These are phyloP conservation scores for Entomobrya multifasciata DNA, from an alignment of 2,888 invertebrate species.

Conservation along the genomic window DNA sequence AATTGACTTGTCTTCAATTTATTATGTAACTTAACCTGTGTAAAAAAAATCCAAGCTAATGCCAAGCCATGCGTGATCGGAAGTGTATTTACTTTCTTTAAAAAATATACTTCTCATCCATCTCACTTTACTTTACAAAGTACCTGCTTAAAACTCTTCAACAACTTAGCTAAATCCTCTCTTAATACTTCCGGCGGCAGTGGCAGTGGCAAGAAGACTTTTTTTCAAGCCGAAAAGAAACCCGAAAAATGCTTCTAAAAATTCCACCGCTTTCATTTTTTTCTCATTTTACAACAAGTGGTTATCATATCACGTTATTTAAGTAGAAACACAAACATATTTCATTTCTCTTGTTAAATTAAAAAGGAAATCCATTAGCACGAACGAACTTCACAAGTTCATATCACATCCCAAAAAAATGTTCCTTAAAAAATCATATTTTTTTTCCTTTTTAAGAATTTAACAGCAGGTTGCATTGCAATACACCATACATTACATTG, in stretches of 20 bases:
- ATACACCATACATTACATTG: too few relatives aligned
- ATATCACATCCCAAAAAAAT: too few relatives aligned
- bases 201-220: too few relatives aligned
- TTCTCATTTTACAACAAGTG: too few relatives aligned
- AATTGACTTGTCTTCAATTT: conserved; percentile 45
- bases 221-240: conserved; percentile 3
- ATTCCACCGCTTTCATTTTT: too few relatives aligned
- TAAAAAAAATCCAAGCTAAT: background rate
- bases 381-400: too few relatives aligned
- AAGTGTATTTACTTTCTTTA: conserved; percentile 16
- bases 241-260: conserved; percentile 17
- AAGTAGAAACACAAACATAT: conserved; percentile 8
- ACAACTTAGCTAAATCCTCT: background rate
- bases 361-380: conserved; percentile 24
- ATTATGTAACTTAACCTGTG: conserved; percentile 44
- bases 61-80: conserved; percentile 57
- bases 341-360: too few relatives aligned
- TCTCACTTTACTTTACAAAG: too few relatives aligned
- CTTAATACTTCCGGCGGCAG: conserved; percentile 40
- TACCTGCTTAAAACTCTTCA: conserved; percentile 9
- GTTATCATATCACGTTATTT: background rate
- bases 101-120: too few relatives aligned
- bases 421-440: too few relatives aligned
- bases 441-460: too few relatives aligned
- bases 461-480: conserved; percentile 1